phyloP scores from a whole-genome alignment of 2,888 invertebrate genomes.

The Iphiclides podalirius region DNA sequence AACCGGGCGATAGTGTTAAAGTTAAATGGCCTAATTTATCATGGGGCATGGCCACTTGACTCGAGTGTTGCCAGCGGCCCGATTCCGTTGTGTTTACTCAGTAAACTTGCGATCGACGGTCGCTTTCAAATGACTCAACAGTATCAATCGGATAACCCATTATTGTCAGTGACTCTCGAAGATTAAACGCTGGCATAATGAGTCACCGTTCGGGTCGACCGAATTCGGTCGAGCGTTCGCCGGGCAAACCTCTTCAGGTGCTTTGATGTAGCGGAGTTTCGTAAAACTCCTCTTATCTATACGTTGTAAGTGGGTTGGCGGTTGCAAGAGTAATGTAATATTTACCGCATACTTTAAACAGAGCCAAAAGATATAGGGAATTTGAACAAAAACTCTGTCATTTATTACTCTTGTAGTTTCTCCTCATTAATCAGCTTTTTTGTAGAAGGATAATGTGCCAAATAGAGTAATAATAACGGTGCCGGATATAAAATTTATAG shows the following conservation, averaged over 20 bases:
- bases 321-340: not conserved
- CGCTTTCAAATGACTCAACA: slow-evolving; percentile 46
- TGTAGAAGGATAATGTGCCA: too few species aligned
- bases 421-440: too few species aligned
- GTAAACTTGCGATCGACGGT: slow-evolving; percentile 10
- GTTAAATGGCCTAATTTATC: not conserved
- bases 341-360: not conserved
- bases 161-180: slow-evolving; percentile 9
- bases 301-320: not conserved
- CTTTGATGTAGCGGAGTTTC: not conserved
- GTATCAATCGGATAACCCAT: slow-evolving; percentile 29
- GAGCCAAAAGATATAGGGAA: too few species aligned
- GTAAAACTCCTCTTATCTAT: not conserved
- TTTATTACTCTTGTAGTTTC: too few species aligned
- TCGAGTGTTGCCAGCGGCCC: not conserved
- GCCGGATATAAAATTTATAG: too few species aligned
- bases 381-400: too few species aligned
- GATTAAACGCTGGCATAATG: not conserved
- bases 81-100: slow-evolving; percentile 8
- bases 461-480: too few species aligned
- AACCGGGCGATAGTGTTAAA: too few species aligned
- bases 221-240: not conserved
- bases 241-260: not conserved
- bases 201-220: not conserved
- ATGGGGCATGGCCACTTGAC: not conserved